Evolutionary conservation across 1,140 invertebrate species (phyloP).

Genomic region (Mesaphorura yosii): DNA sequence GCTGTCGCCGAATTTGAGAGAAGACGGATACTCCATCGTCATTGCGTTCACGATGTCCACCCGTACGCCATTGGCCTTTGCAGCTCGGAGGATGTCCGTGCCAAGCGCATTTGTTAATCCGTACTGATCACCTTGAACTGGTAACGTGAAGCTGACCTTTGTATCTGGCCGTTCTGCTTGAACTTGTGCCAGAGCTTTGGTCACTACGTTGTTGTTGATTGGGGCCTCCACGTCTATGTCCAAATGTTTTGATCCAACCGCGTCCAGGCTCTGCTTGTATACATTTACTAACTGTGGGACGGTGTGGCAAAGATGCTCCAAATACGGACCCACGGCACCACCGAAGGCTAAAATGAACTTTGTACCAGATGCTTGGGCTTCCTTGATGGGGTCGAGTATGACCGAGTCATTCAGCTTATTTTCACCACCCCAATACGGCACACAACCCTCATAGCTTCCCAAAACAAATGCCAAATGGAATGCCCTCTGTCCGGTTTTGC

Average conservation of each 20-base stretch:
- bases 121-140: constrained; percentile 15
- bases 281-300: constrained; percentile 14
- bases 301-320: constrained; percentile 23
- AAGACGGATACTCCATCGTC: constrained; percentile 31
- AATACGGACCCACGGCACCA: constrained; percentile 31
- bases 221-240: constrained; percentile 32
- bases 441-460: constrained; percentile 20
- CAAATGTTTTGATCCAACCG: constrained; percentile 22
- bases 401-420: constrained; percentile 15
- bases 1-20: constrained; percentile 26
- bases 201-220: constrained; percentile 22
- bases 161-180: constrained; percentile 20
- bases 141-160: constrained; percentile 28
- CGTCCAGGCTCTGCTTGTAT: constrained; percentile 26
- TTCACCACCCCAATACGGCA: constrained; percentile 27
- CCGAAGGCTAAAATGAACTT: constrained; percentile 20
- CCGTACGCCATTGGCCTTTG: constrained; percentile 19
- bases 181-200: constrained; percentile 23
- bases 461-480: constrained; percentile 31
- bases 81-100: constrained; percentile 17
- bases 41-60: constrained; percentile 32
- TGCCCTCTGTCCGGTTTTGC: constrained; percentile 22
- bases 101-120: constrained; percentile 21
- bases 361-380: constrained; percentile 19
- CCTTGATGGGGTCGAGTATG: constrained; percentile 25